phyloP scores from a whole-genome alignment of 64 coral and sea anemone species.

The Hydrozoanthus tunicans region DNA sequence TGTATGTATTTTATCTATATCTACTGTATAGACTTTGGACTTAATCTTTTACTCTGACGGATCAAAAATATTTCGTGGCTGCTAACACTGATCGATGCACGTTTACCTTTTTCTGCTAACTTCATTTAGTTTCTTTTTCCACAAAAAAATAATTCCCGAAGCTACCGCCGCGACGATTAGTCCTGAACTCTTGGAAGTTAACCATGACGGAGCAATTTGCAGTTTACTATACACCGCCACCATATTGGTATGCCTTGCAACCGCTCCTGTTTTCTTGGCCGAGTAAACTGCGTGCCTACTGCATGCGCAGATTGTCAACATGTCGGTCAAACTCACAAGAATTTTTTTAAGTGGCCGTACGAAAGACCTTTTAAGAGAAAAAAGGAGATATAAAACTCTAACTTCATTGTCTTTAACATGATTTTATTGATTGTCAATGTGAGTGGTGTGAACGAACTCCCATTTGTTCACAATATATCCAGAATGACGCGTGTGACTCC shows the following conservation, averaged over 20 bases:
- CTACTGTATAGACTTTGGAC: background rate
- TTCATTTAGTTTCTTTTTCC: slow-evolving; percentile 54
- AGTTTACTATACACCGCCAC: slow-evolving; percentile 36
- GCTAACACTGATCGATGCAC: background rate
- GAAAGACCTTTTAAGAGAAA: too few species aligned
- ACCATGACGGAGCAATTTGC: slow-evolving; percentile 18
- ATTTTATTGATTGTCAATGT: too few species aligned
- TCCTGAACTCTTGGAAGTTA: slow-evolving; percentile 53
- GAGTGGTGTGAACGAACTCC: too few species aligned
- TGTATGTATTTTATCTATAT: too few species aligned
- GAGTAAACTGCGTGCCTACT: background rate
- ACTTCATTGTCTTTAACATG: too few species aligned
- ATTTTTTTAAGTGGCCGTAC: too few species aligned
- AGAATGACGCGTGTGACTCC: too few species aligned
- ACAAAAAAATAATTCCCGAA: slow-evolving; percentile 53
- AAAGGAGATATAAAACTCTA: too few species aligned
- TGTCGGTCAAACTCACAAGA: too few species aligned
- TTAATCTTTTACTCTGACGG: background rate
- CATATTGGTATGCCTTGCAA: slow-evolving; percentile 45
- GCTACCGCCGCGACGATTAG: slow-evolving; percentile 38
- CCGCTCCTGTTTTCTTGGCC: background rate
- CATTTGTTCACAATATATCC: too few species aligned
- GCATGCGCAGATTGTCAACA: too few species aligned
- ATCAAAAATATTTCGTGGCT: background rate
- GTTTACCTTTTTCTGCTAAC: slow-evolving; percentile 42